Evolutionary conservation across 2,797 vertebrate species (phyloP).

Genomic region (Prionace glauca): DNA sequence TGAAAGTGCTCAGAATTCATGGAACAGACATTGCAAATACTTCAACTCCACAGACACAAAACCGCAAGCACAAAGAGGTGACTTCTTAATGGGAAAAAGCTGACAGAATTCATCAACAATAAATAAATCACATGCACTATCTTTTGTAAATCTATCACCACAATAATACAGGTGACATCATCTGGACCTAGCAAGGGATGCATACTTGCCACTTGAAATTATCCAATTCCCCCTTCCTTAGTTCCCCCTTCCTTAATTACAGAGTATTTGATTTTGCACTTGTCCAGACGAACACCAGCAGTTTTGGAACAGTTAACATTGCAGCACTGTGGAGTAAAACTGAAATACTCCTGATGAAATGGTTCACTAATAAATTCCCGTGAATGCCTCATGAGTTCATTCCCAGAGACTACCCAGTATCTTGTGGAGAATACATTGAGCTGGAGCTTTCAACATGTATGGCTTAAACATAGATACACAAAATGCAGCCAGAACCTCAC

Average conservation of each 20-base stretch:
- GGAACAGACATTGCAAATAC: conserved; percentile 11
- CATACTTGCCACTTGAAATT: not conserved
- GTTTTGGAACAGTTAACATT: not conserved
- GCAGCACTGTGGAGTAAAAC: not conserved
- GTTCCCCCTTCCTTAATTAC: not conserved
- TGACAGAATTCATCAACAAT: not conserved
- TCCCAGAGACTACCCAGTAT: not conserved
- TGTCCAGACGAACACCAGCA: not conserved
- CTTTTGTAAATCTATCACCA: not conserved
- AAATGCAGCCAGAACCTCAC: not conserved
- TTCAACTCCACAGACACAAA: not conserved
- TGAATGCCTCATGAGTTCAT: not conserved
- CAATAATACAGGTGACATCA: not conserved
- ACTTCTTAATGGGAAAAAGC: not conserved
- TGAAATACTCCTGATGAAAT: not conserved
- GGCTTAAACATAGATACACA: not conserved
- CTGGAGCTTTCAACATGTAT: not conserved
- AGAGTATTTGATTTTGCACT: conserved; percentile 6
- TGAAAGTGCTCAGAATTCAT: not conserved
- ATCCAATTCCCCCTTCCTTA: not conserved
- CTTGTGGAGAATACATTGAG: not conserved
- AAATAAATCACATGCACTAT: conserved; percentile 1
- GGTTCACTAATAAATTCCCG: not conserved
- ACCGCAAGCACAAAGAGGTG: conserved; percentile 5
- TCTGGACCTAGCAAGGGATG: not conserved